These are phyloP conservation scores for Pelosia muscerda DNA, from an alignment of 2,888 invertebrate genomes.

Conservation along the genomic window DNA sequence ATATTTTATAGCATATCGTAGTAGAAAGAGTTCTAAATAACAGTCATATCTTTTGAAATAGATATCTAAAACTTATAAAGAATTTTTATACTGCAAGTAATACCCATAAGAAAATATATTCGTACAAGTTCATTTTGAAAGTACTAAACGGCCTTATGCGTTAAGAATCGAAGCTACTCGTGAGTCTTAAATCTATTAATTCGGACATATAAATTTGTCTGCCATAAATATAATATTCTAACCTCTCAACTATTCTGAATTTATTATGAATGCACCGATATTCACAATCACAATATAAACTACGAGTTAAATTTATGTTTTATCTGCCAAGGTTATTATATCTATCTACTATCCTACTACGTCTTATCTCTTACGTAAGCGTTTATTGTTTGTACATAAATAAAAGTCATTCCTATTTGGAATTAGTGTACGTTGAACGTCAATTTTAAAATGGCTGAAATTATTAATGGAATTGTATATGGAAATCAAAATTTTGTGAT, in stretches of 20 bases:
- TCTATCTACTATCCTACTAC: background rate
- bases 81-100: too few species aligned
- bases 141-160: too few species aligned
- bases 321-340: slow-evolving; percentile 3
- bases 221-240: background rate
- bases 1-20: background rate
- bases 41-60: background rate
- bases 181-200: background rate
- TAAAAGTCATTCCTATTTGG: background rate
- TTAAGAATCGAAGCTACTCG: too few species aligned
- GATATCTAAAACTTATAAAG: too few species aligned
- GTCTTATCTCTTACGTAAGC: slow-evolving; percentile 4
- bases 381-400: slow-evolving; percentile 1
- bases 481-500: slow-evolving; percentile 56
- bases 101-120: too few species aligned
- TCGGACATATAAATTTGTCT: background rate
- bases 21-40: background rate
- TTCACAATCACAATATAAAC: background rate
- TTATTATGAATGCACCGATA: background rate
- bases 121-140: too few species aligned
- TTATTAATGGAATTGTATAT: slow-evolving; percentile 50
- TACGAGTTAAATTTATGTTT: background rate
- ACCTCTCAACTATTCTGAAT: background rate
- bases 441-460: slow-evolving; percentile 7
- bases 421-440: background rate